Conservation (phyloP, 2,888 invertebrate species). For the Ecliptopera silaceata region DNA sequence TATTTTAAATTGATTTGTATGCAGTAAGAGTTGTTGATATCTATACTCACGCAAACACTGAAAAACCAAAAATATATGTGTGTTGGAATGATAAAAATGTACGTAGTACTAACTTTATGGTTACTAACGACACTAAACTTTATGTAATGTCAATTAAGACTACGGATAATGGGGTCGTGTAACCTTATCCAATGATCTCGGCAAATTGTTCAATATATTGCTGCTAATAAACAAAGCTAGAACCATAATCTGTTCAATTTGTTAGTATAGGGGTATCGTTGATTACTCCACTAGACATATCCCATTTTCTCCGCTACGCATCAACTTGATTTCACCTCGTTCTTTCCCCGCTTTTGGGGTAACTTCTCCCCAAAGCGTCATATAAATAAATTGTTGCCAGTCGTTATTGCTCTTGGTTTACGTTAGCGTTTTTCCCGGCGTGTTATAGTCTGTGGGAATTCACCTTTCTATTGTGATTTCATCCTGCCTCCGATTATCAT, state of each 20-base stretch:
- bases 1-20: no score
- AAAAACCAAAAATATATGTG: no score
- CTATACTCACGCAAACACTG: no score
- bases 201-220: conserved; percentile 12
- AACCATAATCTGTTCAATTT: conserved; percentile 40
- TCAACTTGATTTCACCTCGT: conserved; percentile 78
- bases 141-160: no score
- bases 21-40: no score
- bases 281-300: conserved; percentile 59
- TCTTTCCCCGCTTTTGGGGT: conserved; percentile 66
- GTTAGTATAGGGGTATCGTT: conserved; percentile 53
- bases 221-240: conserved; percentile 18
- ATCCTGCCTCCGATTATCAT: conserved; percentile 69
- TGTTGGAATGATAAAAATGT: no score
- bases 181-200: not conserved
- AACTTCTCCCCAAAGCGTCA: conserved; percentile 80
- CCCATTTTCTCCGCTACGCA: conserved; percentile 68
- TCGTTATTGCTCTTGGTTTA: conserved; percentile 78
- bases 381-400: conserved; percentile 82
- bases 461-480: conserved; percentile 71
- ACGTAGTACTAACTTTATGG: no score
- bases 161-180: not conserved
- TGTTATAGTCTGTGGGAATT: conserved; percentile 73
- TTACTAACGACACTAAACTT: no score
- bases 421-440: conserved; percentile 71